Evolutionary conservation across 37 sponge, comb jelly and placozoan species (phyloP).

Genomic region (Tethya wilhelma): DNA sequence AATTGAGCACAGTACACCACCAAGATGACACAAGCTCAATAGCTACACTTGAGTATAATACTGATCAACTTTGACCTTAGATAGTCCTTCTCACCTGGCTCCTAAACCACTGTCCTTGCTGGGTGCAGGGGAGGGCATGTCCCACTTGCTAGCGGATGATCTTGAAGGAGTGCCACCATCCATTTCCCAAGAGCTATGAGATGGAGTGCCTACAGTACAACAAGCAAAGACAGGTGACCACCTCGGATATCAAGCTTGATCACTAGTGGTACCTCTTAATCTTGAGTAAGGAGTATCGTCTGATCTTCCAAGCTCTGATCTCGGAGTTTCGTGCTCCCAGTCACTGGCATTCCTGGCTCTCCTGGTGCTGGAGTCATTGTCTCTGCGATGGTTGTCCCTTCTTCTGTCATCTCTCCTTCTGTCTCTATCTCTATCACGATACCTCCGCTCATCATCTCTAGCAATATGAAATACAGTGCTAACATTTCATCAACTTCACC

Average conservation of each 20-base stretch:
- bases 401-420: constrained; percentile 46
- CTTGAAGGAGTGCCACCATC: constrained; percentile 32
- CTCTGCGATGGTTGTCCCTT: not conserved
- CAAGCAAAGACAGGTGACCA: not conserved
- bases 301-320: not conserved
- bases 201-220: constrained; percentile 75
- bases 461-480: too few relatives aligned
- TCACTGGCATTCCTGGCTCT: constrained; percentile 1
- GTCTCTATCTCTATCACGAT: constrained; percentile 14
- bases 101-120: constrained; percentile 55
- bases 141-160: constrained; percentile 70
- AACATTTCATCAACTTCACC: too few relatives aligned
- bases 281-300: constrained; percentile 38
- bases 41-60: too few relatives aligned
- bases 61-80: not conserved
- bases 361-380: too few relatives aligned
- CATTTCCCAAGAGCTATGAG: constrained; percentile 81
- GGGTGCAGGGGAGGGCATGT: constrained; percentile 67
- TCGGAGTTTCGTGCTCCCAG: constrained; percentile 61
- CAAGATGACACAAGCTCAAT: too few relatives aligned
- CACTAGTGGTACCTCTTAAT: constrained; percentile 7
- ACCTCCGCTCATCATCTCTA: too few relatives aligned
- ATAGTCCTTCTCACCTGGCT: constrained; percentile 2
- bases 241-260: not conserved
- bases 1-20: too few relatives aligned